Evolutionary conservation across 2,113 vertebrate genomes (phyloP), one percentile per base, ranked within the genome.

Genomic region (Sylvietta virens): DNA sequence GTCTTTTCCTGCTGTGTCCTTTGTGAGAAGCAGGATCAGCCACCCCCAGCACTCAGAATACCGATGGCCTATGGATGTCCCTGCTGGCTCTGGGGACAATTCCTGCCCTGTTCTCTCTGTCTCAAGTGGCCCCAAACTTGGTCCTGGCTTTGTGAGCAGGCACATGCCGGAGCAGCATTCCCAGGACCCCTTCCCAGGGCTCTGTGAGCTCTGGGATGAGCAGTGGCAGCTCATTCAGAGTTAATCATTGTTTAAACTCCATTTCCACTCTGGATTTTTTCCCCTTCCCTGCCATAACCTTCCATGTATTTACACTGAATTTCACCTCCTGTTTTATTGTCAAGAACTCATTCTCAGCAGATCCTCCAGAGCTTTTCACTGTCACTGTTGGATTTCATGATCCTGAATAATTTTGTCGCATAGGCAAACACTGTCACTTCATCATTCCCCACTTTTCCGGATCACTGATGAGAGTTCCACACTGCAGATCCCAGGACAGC

Each of bases 291-390:
- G 88, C 74, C 79, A 54, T 73, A 86, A 69, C 45, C 87, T 92
- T 48, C 57, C 62, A 22, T 50, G 71, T 97, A 86, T 96, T 95
- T 96, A 93, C 92, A 83, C 33, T 90, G 96, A 96, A 90, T 94
- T 95, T 94, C 94, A 88, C 89, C 86, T 92, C 84, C 92, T 92
- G 51, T 39, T 92, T 92, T 90, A 81, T 88, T 96, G 94, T 94
- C 88, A 93, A 88, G 66, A 86, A 42, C 76, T 93, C 92, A 78
- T 53, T 70, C 79, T 70, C 39, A 7, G 67, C 84, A 73, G 92
- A 93, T 92, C 82, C 96, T 96, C 96, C 64, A 73, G 96, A 96
- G 96, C 92, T 96, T 97, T 96, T 83, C 86, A 8, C 92, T 94
- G 96, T 90, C 95, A 93, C 82, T 86, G 71, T 90, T 95, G 74